phyloP scores from a whole-genome alignment of 2,797 vertebrate species.

The Neolamprologus multifasciatus region DNA sequence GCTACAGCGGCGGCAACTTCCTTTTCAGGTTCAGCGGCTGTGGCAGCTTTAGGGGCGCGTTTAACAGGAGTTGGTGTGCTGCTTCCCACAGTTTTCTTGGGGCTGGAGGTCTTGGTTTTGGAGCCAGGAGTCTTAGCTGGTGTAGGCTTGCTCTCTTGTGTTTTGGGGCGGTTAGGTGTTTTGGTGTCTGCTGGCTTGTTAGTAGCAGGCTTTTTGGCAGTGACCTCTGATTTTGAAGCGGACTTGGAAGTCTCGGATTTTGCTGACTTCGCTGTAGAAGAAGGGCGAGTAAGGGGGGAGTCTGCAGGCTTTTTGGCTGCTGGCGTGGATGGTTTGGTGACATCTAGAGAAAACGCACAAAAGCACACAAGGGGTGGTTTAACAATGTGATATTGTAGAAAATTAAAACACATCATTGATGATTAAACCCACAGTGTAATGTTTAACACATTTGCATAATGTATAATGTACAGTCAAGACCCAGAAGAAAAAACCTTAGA shows the following conservation, averaged over 20 bases:
- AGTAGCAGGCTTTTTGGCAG: slow-evolving; percentile 59
- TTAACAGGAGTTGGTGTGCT: slow-evolving; percentile 76
- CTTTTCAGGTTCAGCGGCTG: slow-evolving; percentile 21
- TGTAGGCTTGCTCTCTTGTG: slow-evolving; percentile 52
- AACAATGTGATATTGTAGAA: neutral
- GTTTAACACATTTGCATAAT: neutral
- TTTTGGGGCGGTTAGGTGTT: slow-evolving; percentile 60
- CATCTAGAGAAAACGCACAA: slow-evolving; percentile 60
- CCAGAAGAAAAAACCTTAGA: neutral
- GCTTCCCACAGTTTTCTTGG: slow-evolving; percentile 76
- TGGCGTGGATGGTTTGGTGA: slow-evolving; percentile 62
- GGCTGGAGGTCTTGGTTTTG: slow-evolving; percentile 66
- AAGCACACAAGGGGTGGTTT: neutral
- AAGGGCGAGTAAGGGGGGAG: slow-evolving; percentile 58
- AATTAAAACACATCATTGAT: neutral
- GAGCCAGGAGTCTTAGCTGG: slow-evolving; percentile 48
- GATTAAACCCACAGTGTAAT: neutral
- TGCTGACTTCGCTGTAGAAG: slow-evolving; percentile 53
- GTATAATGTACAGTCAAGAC: neutral
- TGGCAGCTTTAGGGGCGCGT: slow-evolving; percentile 63
- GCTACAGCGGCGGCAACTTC: slow-evolving; percentile 28
- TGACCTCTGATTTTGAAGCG: slow-evolving; percentile 52
- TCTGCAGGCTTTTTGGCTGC: slow-evolving; percentile 67
- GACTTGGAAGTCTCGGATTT: slow-evolving; percentile 73
- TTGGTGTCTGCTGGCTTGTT: slow-evolving; percentile 66